phyloP scores from a whole-genome alignment of 2,888 invertebrate genomes.

The Nesidiocoris tenuis region DNA sequence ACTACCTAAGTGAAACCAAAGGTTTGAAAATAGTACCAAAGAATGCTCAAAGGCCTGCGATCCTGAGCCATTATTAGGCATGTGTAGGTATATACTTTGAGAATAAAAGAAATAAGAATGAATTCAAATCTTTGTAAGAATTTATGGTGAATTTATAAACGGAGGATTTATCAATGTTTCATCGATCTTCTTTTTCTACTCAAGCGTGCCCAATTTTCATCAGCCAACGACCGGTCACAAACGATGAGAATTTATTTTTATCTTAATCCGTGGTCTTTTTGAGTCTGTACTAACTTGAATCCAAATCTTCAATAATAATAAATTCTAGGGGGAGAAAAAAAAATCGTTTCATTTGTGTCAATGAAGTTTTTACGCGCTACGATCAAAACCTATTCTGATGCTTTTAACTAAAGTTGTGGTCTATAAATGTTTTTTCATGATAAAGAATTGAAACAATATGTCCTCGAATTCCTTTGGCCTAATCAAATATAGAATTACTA shows the following conservation, averaged over 20 bases:
- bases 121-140: background rate
- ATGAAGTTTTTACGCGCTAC: conserved; percentile 21
- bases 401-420: conserved; percentile 38
- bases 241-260: conserved; percentile 7
- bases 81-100: background rate
- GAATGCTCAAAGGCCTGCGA: conserved; percentile 34
- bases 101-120: background rate
- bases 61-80: conserved; percentile 13
- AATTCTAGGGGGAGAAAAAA: conserved; percentile 5
- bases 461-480: conserved; percentile 29
- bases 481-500: conserved; percentile 29
- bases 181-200: background rate
- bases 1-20: conserved; percentile 8
- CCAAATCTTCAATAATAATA: conserved; percentile 7
- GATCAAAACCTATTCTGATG: conserved; percentile 31
- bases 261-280: background rate
- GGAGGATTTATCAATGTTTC: background rate
- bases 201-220: conserved; percentile 8
- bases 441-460: conserved; percentile 7
- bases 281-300: conserved; percentile 10
- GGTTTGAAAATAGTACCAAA: conserved; percentile 22
- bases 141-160: conserved; percentile 2
- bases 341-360: conserved; percentile 32
- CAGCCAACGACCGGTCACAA: conserved; percentile 16
- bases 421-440: conserved; percentile 19